These are phyloP conservation scores for Eumeta japonica DNA, from an alignment of 1,140 invertebrate species.

Conservation along the genomic window DNA sequence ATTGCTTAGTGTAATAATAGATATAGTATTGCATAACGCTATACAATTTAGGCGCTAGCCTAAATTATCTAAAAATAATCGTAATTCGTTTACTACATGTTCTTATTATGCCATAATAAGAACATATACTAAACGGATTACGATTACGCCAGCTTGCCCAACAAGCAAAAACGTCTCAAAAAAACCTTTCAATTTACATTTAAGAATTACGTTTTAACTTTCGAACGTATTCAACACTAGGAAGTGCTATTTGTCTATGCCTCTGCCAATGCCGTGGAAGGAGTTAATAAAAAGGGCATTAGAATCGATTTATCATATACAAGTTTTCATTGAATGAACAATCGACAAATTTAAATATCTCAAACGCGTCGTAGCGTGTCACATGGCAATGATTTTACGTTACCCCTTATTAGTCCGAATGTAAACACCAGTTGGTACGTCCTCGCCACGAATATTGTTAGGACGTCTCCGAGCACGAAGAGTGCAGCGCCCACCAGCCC, in stretches of 20 bases:
- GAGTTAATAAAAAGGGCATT: no score
- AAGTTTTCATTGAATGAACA: background rate
- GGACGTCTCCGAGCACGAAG: slow-evolving; percentile 41
- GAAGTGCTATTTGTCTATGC: slow-evolving; percentile 2
- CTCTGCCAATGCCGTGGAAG: no score
- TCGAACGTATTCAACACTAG: background rate
- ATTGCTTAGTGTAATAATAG: no score
- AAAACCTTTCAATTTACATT: slow-evolving; percentile 1
- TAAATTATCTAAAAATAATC: no score
- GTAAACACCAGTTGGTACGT: slow-evolving; percentile 46
- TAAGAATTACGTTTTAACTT: background rate
- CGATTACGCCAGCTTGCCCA: slow-evolving; percentile 41
- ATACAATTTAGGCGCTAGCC: no score
- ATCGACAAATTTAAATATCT: slow-evolving; percentile 5
- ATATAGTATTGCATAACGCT: no score
- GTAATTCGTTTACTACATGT: no score
- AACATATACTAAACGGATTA: slow-evolving; percentile 21
- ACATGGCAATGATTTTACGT: no score
- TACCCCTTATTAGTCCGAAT: slow-evolving; percentile 47
- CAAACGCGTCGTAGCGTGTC: slow-evolving; percentile 1
- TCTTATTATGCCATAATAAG: no score
- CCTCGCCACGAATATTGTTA: slow-evolving; percentile 57
- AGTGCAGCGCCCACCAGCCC: slow-evolving; percentile 41
- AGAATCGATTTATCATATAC: slow-evolving; percentile 5
- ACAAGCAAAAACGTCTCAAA: slow-evolving; percentile 17